Base-by-base conservation (phyloP, 2,797 vertebrate species). In the Brachyrhaphis roseni region DNA sequence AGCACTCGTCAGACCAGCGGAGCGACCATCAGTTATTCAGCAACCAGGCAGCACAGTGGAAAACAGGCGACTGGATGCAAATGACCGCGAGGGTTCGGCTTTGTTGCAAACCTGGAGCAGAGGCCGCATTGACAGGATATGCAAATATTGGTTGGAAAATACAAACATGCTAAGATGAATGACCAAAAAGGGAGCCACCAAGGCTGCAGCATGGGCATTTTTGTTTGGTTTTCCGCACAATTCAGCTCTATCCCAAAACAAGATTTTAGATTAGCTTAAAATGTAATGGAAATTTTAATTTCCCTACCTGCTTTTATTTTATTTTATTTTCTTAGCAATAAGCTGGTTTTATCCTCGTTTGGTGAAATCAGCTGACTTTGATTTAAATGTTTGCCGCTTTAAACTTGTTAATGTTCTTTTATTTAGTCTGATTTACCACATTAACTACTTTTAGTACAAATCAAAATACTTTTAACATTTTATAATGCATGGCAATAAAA, bases 11-110 rank as follows among this genome's bases (percentile, higher is more conserved):
- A 59, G 31, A 80, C 70, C 80, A 78, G 79, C 74, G 74, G 78
- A 92, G 87, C 81, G 79, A 76, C 68, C 83, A 86, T 90, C 89
- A 78, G 91, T 92, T 95, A 93, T 92, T 90, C 83, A 86, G 85
- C 77, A 12, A 81, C 62, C 39, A 72, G 79, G 62, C 76, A 72
- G 72, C 78, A 5, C 31, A 1, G 77, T 83, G 88, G 88, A 93
- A 91, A 94, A 94, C 80, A 91, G 89, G 83, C 89, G 55, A 72
- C 83, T 53, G n/a, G 75, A 94, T 94, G 91, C 90, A 95, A 94
- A 95, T 83, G 79, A 91, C 76, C 53, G 78, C 28, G 45, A 91
- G 78, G 79, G 16, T 73, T 76, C 41, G n/a, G 87, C 86, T 92
- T 91, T 93, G 91, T 94, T 93, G 71, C 76, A 51, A 77, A 86